These are phyloP conservation scores for Zygogramma bicolorata DNA, from an alignment of 2,888 invertebrate species.

Conservation along the genomic window DNA sequence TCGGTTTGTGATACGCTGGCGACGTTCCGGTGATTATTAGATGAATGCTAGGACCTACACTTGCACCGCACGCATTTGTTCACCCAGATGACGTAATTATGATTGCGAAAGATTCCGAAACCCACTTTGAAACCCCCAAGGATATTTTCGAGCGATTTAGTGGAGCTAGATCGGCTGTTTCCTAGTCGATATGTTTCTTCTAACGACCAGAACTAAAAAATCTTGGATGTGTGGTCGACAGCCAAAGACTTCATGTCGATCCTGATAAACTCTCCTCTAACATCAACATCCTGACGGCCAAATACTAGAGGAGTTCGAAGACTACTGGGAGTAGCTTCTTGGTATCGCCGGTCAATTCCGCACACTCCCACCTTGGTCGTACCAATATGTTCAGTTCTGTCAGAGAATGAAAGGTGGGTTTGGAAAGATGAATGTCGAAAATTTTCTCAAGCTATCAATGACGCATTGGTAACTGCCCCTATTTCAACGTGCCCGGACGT, in stretches of 20 bases:
- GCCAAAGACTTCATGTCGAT: slow-evolving; percentile 3
- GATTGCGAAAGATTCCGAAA: slow-evolving; percentile 29
- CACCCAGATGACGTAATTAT: slow-evolving; percentile 51
- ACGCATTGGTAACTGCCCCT: slow-evolving; percentile 30
- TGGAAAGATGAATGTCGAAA: slow-evolving; percentile 36
- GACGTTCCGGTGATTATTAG: slow-evolving; percentile 47
- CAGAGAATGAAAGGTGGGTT: slow-evolving; percentile 30
- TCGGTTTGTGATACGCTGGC: slow-evolving; percentile 48
- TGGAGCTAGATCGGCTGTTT: slow-evolving; percentile 44
- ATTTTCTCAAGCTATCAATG: slow-evolving; percentile 28
- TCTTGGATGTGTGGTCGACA: slow-evolving; percentile 7
- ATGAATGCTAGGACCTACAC: slow-evolving; percentile 43
- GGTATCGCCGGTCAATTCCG: slow-evolving; percentile 45
- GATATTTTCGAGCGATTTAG: slow-evolving; percentile 44
- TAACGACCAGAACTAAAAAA: slow-evolving; percentile 5
- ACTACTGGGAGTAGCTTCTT: slow-evolving; percentile 38
- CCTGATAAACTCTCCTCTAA: slow-evolving; percentile 16
- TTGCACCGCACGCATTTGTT: slow-evolving; percentile 44
- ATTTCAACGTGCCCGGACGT: slow-evolving; percentile 42
- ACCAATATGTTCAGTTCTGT: slow-evolving; percentile 28
- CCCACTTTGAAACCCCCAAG: slow-evolving; percentile 37
- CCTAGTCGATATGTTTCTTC: slow-evolving; percentile 16
- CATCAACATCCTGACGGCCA: not conserved
- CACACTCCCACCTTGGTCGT: slow-evolving; percentile 39
- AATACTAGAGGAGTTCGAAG: not conserved